These are phyloP conservation scores for Zaprionus taronus DNA, from an alignment of 1,140 invertebrate genomes.

Conservation along the genomic window DNA sequence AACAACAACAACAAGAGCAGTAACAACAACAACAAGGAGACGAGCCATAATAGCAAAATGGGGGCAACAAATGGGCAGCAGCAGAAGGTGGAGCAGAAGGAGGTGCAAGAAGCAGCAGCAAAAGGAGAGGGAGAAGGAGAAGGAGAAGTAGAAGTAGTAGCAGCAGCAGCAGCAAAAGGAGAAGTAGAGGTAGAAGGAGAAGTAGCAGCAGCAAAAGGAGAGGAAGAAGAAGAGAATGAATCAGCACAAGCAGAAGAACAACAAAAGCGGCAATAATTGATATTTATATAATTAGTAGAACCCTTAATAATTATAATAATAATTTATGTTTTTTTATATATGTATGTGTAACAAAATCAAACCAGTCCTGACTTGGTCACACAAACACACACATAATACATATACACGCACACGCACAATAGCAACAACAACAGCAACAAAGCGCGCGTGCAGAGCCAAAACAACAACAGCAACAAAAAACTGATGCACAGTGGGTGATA, in stretches of 20 bases:
- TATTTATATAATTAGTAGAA: constrained; percentile 64
- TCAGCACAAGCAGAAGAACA: constrained; percentile 5
- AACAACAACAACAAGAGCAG: constrained; percentile 21
- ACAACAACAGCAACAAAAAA: background rate
- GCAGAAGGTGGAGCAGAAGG: background rate
- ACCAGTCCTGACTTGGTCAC: constrained; percentile 21
- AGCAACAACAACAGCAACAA: constrained; percentile 4
- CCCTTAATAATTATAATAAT: constrained; percentile 60
- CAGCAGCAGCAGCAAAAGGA: background rate
- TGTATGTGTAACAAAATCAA: constrained; percentile 30
- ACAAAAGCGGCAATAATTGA: constrained; percentile 70
- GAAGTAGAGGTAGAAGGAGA: background rate
- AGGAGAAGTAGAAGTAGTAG: constrained; percentile 21
- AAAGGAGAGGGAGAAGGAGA: background rate
- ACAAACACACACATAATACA: constrained; percentile 5
- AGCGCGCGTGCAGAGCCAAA: constrained; percentile 27
- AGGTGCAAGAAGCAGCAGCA: background rate
- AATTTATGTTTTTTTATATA: constrained; percentile 68
- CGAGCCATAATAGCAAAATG: constrained; percentile 52
- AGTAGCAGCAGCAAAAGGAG: background rate
- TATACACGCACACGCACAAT: constrained; percentile 9
- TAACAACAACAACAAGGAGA: constrained; percentile 24
- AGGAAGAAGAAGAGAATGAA: background rate
- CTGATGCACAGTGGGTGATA: constrained; percentile 29
- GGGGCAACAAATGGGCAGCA: constrained; percentile 17